Conservation (phyloP, 2,797 vertebrate genomes). For the Orientallactaga sibirica region DNA sequence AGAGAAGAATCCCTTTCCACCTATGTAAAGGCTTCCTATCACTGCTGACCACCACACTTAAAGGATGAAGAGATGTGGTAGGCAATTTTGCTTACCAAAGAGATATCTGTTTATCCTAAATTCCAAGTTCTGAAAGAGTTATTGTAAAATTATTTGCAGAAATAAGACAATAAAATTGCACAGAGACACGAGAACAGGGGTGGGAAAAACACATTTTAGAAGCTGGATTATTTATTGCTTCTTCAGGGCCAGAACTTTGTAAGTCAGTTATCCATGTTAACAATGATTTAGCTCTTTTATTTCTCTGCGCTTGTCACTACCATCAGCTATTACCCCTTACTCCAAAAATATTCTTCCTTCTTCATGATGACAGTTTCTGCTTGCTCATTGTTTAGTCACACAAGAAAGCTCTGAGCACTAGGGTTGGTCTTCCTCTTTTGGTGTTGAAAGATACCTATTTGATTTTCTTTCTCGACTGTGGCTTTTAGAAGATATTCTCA, state of each 20-base stretch:
- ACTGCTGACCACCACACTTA: not conserved
- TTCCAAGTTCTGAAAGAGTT: not conserved
- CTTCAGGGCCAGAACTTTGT: not conserved
- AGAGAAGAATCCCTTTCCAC: not conserved
- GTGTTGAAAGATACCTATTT: not conserved
- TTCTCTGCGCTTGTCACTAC: not conserved
- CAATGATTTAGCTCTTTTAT: not conserved
- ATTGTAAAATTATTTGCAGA: conserved; percentile 16
- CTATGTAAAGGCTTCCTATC: not conserved
- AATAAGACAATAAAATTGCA: not conserved
- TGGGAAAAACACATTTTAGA: not conserved
- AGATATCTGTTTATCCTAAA: not conserved
- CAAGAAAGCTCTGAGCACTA: not conserved
- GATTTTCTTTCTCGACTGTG: not conserved
- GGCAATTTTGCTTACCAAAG: not conserved
- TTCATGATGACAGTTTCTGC: conserved; percentile 42
- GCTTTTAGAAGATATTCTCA: conserved; percentile 40
- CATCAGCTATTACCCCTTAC: not conserved
- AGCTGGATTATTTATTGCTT: not conserved
- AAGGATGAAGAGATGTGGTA: not conserved
- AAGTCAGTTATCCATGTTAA: not conserved
- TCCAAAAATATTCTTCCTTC: not conserved
- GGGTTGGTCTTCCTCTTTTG: not conserved
- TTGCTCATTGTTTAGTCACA: conserved; percentile 42
- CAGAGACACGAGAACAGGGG: not conserved